phyloP scores from a whole-genome alignment of 2,113 vertebrate genomes.

The Myxocyprinus asiaticus region DNA sequence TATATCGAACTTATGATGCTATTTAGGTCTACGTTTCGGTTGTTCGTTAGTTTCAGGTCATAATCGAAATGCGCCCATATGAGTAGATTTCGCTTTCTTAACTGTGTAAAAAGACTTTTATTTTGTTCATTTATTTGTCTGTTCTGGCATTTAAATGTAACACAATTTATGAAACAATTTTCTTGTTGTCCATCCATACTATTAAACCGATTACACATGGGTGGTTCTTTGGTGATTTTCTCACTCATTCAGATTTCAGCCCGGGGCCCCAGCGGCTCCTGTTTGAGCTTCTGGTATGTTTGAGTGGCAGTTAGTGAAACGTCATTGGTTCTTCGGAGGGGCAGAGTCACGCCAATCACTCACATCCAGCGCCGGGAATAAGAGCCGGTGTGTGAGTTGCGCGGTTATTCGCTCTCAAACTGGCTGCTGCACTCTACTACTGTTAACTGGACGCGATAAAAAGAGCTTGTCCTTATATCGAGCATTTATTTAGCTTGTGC shows the following conservation, averaged over 20 bases:
- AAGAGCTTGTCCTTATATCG: background rate
- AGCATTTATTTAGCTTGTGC: background rate
- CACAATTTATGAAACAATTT: too few species aligned
- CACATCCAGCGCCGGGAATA: conserved; percentile 52
- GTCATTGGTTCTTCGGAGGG: conserved; percentile 59
- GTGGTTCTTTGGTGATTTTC: conserved; percentile 36
- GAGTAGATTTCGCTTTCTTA: too few species aligned
- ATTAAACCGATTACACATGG: conserved; percentile 38
- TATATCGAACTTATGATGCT: too few species aligned
- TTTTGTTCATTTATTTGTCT: too few species aligned
- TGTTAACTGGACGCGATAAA: conserved; percentile 1
- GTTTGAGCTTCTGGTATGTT: conserved; percentile 56
- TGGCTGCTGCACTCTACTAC: background rate
- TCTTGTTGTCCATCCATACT: too few species aligned
- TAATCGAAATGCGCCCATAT: too few species aligned
- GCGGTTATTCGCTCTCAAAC: conserved; percentile 62
- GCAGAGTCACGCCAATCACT: conserved; percentile 71
- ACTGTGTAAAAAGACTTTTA: too few species aligned
- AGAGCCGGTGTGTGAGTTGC: conserved; percentile 66
- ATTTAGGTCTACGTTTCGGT: too few species aligned
- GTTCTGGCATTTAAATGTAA: background rate
- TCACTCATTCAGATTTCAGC: background rate
- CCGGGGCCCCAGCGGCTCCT: conserved; percentile 23
- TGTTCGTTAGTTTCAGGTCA: too few species aligned
- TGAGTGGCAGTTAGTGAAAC: conserved; percentile 59